Evolutionary conservation across 2,797 vertebrate species (phyloP), one percentile per base, ranked within the genome.

Genomic region (Sebastes hubbsi): DNA sequence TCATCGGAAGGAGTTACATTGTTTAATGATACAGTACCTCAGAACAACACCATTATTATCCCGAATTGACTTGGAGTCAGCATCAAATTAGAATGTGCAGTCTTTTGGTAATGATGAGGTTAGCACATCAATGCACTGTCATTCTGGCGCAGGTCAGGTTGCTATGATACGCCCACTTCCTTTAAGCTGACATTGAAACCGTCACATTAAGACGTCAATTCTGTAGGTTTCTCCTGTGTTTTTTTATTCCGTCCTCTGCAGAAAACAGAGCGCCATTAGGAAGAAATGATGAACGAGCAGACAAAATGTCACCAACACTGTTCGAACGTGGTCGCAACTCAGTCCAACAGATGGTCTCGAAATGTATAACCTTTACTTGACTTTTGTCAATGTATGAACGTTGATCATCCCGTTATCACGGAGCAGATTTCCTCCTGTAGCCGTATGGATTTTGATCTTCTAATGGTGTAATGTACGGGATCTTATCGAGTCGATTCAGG

Each of bases 361-460:
- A 82, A 74, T 60, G 59, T 58, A 42, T 83, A 82, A 90, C 83
- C 70, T 83, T 86, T 88, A 63, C 67, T 55, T 66, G 68, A 83
- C 77, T 74, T 46, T 75, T 73, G 20, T 83, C 75, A 71, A 66
- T 88, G 68, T 1, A 55, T 83, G 75, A 80, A 70, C 62, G 81
- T 72, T 54, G 72, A 77, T 86, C 70, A 67, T 80, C 49, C 77
- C 52, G 66, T 87, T 84, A 83, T 73, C 68, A 52, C 1, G 18
- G 58, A 75, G 34, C 78, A 66, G 25, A 73, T 71, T 80, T 64
- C 27, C 10, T 72, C 63, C 67, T 55, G 62, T 32, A 27, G 65
- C 42, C 22, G 3, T 70, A 80, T 89, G 71, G 86, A 84, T 89
- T 77, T 77, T 27, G 52, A 75, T 83, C 30, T 67, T 70, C 46